Evolutionary conservation across 2,888 invertebrate species (phyloP), one percentile per base, ranked within the genome.

Genomic region (Microplitis manilae): DNA sequence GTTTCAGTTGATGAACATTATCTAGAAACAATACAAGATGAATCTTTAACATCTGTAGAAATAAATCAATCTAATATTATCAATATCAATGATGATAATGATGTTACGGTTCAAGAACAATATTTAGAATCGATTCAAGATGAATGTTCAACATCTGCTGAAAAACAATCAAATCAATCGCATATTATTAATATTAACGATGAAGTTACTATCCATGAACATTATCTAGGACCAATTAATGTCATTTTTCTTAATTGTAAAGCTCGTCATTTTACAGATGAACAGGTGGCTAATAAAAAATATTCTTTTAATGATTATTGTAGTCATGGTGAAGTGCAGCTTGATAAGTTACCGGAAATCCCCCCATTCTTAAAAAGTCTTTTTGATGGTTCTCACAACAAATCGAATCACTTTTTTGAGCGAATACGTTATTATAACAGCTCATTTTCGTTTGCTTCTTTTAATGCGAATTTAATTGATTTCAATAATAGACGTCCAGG

Each of bases 261-360:
- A 8, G 80, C 77, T 38, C 64, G 74, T 77, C 79, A 68, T 80
- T 80, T 62, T 20, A 40, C 5, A 1, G 39, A 67, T 6, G 80
- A 79, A 75, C 75, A 74, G 61, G 68, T 79, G 39, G 20, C 20
- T 1, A 1, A 20, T 2, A 20, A 8, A 62, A 8, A 71, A 77
- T 59, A 76, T 75, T 78, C 75, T n/a, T 80, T 80, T 30, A 73
- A 77, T 38, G 79, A 79, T 72, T 80, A 77, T 20, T 80, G 80
- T 64, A 74, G 72, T 62, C 79, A 79, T 59, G 76, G 76, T 0
- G 76, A 77, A 77, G 64, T 73, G 6, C 8, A 41, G 13, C 50
- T 73, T 50, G 64, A 79, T 73, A 68, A 40, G 9, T 50, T 79
- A 50, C 79, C 73, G 60, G 70, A 72, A 60, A 75, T 70, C 69